These are phyloP conservation scores for Panthera uncia DNA, from an alignment of 2,113 vertebrate genomes.

Conservation along the genomic window DNA sequence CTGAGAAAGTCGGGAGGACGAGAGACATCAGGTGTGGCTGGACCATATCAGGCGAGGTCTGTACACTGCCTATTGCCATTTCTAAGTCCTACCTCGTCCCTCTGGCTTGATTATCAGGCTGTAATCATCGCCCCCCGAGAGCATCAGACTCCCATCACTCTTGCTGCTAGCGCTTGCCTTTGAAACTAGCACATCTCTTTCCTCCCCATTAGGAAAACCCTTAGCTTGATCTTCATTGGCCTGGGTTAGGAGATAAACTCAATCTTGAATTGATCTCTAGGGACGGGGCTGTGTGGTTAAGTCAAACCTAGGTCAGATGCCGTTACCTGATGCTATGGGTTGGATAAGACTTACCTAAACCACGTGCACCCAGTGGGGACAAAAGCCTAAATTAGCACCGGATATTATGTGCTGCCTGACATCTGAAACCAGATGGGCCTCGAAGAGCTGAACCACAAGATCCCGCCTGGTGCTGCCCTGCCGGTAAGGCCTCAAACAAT, in stretches of 20 bases:
- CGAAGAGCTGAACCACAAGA: background rate
- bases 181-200: background rate
- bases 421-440: background rate
- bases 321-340: background rate
- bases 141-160: background rate
- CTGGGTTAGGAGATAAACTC: background rate
- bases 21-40: background rate
- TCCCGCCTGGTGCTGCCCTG: background rate
- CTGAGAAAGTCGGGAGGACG: background rate
- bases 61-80: background rate
- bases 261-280: background rate
- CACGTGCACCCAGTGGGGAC: rapidly evolving
- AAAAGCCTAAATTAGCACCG: background rate
- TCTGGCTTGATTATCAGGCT: background rate
- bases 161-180: background rate
- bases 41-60: background rate
- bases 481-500: background rate
- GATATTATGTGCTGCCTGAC: rapidly evolving
- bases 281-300: background rate
- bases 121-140: background rate
- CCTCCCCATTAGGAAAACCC: background rate
- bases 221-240: background rate
- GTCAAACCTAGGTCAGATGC: background rate
- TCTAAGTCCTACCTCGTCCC: background rate
- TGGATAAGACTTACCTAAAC: background rate